phyloP scores from a whole-genome alignment of 2,888 invertebrate species.

The Urechis unicinctus region DNA sequence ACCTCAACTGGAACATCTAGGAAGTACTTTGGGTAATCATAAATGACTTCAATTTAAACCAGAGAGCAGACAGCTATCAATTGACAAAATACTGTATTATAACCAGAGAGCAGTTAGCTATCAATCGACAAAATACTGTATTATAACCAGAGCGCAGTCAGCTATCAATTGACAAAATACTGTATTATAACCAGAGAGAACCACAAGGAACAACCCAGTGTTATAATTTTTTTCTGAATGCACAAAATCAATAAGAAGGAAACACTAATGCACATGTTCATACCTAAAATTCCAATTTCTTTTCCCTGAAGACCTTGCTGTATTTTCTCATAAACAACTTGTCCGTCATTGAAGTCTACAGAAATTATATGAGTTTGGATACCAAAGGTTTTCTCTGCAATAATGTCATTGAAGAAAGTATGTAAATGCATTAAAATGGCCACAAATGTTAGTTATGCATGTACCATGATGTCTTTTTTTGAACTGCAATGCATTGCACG shows the following conservation, averaged over 20 bases:
- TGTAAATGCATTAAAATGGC: too few relatives aligned
- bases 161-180: too few relatives aligned
- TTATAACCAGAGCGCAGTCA: too few relatives aligned
- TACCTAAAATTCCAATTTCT: slow-evolving; percentile 79
- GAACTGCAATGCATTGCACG: background rate
- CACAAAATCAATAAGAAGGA: background rate
- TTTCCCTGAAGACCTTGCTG: slow-evolving; percentile 67
- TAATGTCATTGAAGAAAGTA: too few relatives aligned
- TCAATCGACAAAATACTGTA: background rate
- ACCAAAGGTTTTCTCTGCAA: slow-evolving; percentile 32
- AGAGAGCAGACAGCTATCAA: too few relatives aligned
- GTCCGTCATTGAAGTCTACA: slow-evolving; percentile 60
- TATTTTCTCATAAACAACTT: slow-evolving; percentile 67
- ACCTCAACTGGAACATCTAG: slow-evolving; percentile 67
- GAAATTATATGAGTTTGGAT: slow-evolving; percentile 52
- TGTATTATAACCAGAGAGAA: too few relatives aligned
- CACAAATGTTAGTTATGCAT: too few relatives aligned
- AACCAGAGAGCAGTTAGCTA: background rate
- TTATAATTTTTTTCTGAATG: too few relatives aligned
- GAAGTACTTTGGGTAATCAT: slow-evolving; percentile 75
- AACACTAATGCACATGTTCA: slow-evolving; percentile 29
- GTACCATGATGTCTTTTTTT: too few relatives aligned
- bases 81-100: too few relatives aligned
- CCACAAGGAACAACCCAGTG: too few relatives aligned
- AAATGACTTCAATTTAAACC: slow-evolving; percentile 60